Evolutionary conservation across 1,140 invertebrate species (phyloP), one percentile per base, ranked within the genome.

Genomic region (Hylyphantes graminicola): DNA sequence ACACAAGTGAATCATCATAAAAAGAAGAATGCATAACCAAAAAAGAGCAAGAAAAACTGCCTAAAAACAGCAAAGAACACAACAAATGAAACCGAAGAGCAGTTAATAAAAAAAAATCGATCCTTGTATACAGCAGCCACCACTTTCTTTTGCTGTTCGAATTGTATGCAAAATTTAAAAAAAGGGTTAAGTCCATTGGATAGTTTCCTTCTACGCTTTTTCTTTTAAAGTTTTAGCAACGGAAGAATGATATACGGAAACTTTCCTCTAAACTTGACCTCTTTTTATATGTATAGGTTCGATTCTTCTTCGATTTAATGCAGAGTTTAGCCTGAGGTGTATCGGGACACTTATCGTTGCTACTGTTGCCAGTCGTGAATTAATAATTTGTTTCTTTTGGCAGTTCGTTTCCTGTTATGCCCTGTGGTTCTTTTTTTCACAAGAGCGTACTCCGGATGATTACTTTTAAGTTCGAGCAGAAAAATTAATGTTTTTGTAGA

Each of bases 301-400:
- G 5, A 5, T 35, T 35, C 5, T 35, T 35, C 35, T 35, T 35
- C 59, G 59, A 63, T 61, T 35, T 59, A 76, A 76, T 63, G 57
- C 51, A 64, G 74, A 10, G 21, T 55, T 17, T 15, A 48, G 57
- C 74, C 48, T 53, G 3, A 64, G 74, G 74, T 35, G 35, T 61
- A 76, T 51, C 35, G 51, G 50, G 74, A 50, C 74, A 63, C 21
- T 53, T 76, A 59, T 15, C 72, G 10, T 35, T 57, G 48, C 2
- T 17, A 13, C 19, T 74, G 72, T 74, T 74, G 55, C 55, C 72
- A 13, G 72, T 19, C 35, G 68, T 70, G 51, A 54, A 70, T 70
- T 70, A 70, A 70, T 70, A 51, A 70, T 74, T 57, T 74, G 17
- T 12, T 55, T 74, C 57, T 35, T 11, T 74, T 74, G 35, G 35